Conservation (phyloP, 2,797 vertebrate genomes). For the Hemitrygon akajei region DNA sequence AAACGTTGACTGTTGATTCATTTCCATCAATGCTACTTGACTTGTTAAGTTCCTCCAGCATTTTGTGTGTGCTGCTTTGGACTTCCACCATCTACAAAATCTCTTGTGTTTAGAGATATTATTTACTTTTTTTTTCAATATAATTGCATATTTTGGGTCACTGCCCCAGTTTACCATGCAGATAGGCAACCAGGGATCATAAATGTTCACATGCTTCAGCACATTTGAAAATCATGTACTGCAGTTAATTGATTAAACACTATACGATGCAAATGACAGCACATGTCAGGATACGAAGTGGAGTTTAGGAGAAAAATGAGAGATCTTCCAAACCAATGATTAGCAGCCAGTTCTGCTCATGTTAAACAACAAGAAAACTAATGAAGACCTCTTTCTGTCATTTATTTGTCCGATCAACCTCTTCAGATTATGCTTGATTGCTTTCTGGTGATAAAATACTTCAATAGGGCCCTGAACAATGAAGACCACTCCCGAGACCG, state of each 20-base stretch:
- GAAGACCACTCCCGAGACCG: background rate
- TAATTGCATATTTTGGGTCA: background rate
- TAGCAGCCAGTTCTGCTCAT: background rate
- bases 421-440: background rate
- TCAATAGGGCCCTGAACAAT: too few species aligned
- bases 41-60: too few species aligned
- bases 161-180: background rate
- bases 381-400: background rate
- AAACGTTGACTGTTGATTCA: too few species aligned
- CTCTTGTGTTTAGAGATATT: background rate
- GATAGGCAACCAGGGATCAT: too few species aligned
- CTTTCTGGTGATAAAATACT: background rate
- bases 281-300: background rate
- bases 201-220: background rate
- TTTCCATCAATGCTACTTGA: too few species aligned
- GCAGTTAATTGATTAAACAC: background rate
- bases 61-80: too few species aligned
- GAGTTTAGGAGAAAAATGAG: background rate
- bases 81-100: too few species aligned
- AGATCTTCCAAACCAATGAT: background rate
- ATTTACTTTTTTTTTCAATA: background rate
- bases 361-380: background rate
- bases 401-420: background rate
- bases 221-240: background rate
- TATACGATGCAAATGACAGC: background rate